phyloP scores from a whole-genome alignment of 1,140 invertebrate species.

The Drosophila gunungcola region DNA sequence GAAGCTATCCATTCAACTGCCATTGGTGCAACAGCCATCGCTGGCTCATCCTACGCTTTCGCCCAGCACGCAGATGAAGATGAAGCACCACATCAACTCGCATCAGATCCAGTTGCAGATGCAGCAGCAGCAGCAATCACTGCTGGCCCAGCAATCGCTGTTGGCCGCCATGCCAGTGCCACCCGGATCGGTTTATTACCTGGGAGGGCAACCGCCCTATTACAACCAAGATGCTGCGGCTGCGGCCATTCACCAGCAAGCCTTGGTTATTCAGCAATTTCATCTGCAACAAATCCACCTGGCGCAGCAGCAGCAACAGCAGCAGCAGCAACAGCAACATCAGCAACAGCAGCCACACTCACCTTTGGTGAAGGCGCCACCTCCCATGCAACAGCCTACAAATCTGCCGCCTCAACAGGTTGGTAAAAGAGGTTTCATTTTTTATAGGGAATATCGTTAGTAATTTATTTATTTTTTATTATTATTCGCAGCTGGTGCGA shows the following conservation, averaged over 20 bases:
- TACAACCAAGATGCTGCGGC: slow-evolving; percentile 65
- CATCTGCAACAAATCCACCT: slow-evolving; percentile 64
- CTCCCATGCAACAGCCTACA: slow-evolving; percentile 34
- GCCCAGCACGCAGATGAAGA: slow-evolving; percentile 77
- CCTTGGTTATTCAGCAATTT: slow-evolving; percentile 61
- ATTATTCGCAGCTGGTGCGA: slow-evolving; percentile 45
- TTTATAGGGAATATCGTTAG: neutral
- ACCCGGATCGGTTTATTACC: slow-evolving; percentile 53
- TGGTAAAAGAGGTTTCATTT: neutral
- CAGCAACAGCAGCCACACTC: slow-evolving; percentile 53
- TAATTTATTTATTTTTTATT: neutral
- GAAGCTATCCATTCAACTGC: slow-evolving; percentile 52
- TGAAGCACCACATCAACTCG: slow-evolving; percentile 79
- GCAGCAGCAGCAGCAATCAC: slow-evolving; percentile 69
- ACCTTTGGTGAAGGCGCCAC: slow-evolving; percentile 48
- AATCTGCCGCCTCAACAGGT: slow-evolving; percentile 53
- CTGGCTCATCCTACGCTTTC: slow-evolving; percentile 72
- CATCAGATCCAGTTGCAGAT: slow-evolving; percentile 77
- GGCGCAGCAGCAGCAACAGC: slow-evolving; percentile 53
- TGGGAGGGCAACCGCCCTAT: slow-evolving; percentile 59
- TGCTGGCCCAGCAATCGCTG: slow-evolving; percentile 53
- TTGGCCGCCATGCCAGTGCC: slow-evolving; percentile 53
- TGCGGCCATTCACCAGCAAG: slow-evolving; percentile 66
- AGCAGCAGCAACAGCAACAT: slow-evolving; percentile 52
- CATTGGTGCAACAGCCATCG: slow-evolving; percentile 42